phyloP scores from a whole-genome alignment of 2,797 vertebrate species.

The Chanos chanos region DNA sequence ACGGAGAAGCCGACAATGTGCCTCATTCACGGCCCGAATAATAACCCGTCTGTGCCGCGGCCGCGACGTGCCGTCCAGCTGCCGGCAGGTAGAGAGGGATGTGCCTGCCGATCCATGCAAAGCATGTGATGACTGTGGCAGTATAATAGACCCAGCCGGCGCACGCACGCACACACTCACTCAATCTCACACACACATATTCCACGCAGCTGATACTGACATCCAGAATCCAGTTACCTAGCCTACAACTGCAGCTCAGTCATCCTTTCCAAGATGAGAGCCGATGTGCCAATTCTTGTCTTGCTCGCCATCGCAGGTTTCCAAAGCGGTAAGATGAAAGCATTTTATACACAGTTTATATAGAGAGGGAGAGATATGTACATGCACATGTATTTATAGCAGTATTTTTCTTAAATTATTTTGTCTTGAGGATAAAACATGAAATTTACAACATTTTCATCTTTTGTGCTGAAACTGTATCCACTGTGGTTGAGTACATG shows the following conservation, averaged over 20 bases:
- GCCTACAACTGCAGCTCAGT: constrained; percentile 4
- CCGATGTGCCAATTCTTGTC: constrained; percentile 46
- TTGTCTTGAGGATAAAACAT: no score
- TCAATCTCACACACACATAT: no score
- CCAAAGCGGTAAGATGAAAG: constrained; percentile 60
- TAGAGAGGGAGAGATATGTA: no score
- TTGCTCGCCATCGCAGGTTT: constrained; percentile 58
- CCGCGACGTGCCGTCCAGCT: constrained; percentile 59
- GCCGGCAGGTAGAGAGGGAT: constrained; percentile 64
- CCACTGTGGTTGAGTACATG: no score
- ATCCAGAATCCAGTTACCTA: constrained; percentile 21
- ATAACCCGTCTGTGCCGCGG: constrained; percentile 61
- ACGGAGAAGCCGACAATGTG: constrained; percentile 59
- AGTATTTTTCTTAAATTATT: background rate
- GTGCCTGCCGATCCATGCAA: constrained; percentile 54
- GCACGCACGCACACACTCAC: no score
- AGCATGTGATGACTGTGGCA: constrained; percentile 63
- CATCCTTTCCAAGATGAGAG: constrained; percentile 58
- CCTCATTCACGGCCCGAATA: constrained; percentile 64
- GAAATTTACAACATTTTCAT: no score
- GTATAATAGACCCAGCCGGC: constrained; percentile 59
- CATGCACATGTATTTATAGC: background rate
- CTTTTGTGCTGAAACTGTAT: no score
- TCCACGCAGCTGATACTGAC: constrained; percentile 17
- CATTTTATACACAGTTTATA: no score